Evolutionary conservation across 2,888 invertebrate genomes (phyloP).

Genomic region (Acholoe squamosa): DNA sequence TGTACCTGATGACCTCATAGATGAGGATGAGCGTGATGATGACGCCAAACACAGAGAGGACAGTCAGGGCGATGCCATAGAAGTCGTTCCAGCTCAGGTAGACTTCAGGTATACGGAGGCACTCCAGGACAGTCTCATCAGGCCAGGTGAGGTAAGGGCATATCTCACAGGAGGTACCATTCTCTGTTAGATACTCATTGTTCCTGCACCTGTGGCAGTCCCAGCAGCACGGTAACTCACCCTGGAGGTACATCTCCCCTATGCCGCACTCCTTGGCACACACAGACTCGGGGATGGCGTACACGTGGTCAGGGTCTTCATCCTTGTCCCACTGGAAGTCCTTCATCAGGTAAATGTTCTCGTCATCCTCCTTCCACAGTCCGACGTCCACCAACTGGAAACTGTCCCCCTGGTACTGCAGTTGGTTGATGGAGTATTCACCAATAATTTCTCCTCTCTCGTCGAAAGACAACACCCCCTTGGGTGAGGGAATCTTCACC

Average conservation of each 20-base stretch:
- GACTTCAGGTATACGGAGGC: conserved; percentile 46
- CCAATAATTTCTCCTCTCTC: conserved; percentile 65
- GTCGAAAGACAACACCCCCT: conserved; percentile 66
- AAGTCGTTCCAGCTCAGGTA: conserved; percentile 59
- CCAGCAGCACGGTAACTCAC: conserved; percentile 67
- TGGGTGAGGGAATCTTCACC: conserved; percentile 61
- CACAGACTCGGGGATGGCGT: conserved; percentile 49
- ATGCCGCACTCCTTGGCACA: conserved; percentile 56
- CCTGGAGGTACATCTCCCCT: conserved; percentile 60
- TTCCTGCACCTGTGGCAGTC: conserved; percentile 64
- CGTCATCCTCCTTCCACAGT: conserved; percentile 63
- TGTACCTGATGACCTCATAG: background rate
- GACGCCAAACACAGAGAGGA: background rate
- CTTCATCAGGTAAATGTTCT: background rate
- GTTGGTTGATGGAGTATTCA: conserved; percentile 64
- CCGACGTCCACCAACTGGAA: conserved; percentile 63
- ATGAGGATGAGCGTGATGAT: background rate
- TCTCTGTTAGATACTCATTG: conserved; percentile 62
- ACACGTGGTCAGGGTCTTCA: background rate
- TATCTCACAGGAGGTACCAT: conserved; percentile 56
- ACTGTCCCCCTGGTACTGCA: conserved; percentile 45
- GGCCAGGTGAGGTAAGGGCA: conserved; percentile 66
- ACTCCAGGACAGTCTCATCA: conserved; percentile 55
- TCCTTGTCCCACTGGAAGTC: background rate
- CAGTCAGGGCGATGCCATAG: conserved; percentile 48